Evolutionary conservation across 64 coral and sea anemone species (phyloP).

Genomic region (Stichodactyla helianthus): DNA sequence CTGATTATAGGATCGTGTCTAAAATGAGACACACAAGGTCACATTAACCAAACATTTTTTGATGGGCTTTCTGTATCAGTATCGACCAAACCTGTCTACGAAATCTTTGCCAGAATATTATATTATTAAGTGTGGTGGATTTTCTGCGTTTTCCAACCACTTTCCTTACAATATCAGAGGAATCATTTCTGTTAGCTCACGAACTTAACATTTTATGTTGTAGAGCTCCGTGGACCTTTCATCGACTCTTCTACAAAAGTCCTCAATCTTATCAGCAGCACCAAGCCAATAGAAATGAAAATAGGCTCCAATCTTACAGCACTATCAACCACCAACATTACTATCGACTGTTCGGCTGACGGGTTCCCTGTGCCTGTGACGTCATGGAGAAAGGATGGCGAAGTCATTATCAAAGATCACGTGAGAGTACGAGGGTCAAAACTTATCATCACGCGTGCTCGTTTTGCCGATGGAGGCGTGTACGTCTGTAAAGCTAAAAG

Average conservation of each 20-base stretch:
- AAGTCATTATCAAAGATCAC: constrained; percentile 20
- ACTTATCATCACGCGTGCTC: neutral
- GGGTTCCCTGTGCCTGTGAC: constrained; percentile 55
- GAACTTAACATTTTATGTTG: neutral
- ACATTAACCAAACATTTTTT: too few species aligned
- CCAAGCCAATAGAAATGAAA: constrained; percentile 28
- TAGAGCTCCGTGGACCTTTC: constrained; percentile 16
- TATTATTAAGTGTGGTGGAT: too few species aligned
- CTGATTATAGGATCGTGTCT: too few species aligned
- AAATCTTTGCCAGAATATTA: too few species aligned
- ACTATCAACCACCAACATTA: constrained; percentile 57
- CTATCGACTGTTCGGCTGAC: constrained; percentile 46
- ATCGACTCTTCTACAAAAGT: constrained; percentile 19
- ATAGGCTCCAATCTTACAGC: constrained; percentile 75
- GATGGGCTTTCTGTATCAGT: too few species aligned
- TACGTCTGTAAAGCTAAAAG: constrained; percentile 11
- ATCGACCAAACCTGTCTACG: too few species aligned
- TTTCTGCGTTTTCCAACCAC: too few species aligned
- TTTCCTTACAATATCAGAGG: too few species aligned
- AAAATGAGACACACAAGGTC: too few species aligned
- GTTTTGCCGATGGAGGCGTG: constrained; percentile 12
- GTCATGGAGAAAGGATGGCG: constrained; percentile 65
- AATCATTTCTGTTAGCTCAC: neutral
- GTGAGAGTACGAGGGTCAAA: constrained; percentile 22
- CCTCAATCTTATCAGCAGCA: constrained; percentile 8